Evolutionary conservation across 2,797 vertebrate genomes (phyloP), one percentile per base, ranked within the genome.

Genomic region (Cercopithecus hamlyni): DNA sequence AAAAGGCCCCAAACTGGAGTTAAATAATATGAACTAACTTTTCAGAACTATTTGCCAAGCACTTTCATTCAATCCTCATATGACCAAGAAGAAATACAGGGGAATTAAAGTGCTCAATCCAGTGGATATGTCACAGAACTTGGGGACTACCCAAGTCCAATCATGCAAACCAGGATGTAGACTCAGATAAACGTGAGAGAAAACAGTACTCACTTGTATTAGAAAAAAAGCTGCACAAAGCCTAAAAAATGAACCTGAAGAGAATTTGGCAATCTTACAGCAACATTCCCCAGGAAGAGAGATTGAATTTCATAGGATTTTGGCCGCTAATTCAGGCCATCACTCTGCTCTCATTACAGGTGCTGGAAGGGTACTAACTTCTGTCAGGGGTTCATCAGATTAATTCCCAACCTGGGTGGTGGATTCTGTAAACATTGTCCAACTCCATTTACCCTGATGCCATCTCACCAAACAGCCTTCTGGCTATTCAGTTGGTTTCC

Each of bases 1-100:
- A 12, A 95, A 86, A 96, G n/a, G 30, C 24, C 64, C 41, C 76
- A 76, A 80, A 72, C 36, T 12, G 76, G 72, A 88, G 67, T 85
- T 75, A 79, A 84, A 79, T 86, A 87, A 72, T 94, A 95, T 92
- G 95, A 95, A 81, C 80, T 72, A 76, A 90, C 52, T 84, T 61
- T 88, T 93, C 20, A 94, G 75, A 91, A 84, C 52, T 81, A 87
- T 76, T 67, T 93, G 41, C 61, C 81, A 93, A 76, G 48, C 19
- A 72, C 52, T 90, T 94, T 85, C 84, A 76, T 72, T 94, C 75
- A 92, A 55, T 75, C 72, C 30, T 94, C 64, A 75, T n/a, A 79
- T 72, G 72, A 41, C 58, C 85, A 86, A 41, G 91, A 94, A 92
- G 81, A 95, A 93, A 88, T 76, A 90, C 7, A 64, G 36, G 43